A percentile compares a stretch with the other conserved stretches of the same genome.
phyloP scores from a whole-genome alignment of 2,888 invertebrate species.

The Ochlodes sylvanus region DNA sequence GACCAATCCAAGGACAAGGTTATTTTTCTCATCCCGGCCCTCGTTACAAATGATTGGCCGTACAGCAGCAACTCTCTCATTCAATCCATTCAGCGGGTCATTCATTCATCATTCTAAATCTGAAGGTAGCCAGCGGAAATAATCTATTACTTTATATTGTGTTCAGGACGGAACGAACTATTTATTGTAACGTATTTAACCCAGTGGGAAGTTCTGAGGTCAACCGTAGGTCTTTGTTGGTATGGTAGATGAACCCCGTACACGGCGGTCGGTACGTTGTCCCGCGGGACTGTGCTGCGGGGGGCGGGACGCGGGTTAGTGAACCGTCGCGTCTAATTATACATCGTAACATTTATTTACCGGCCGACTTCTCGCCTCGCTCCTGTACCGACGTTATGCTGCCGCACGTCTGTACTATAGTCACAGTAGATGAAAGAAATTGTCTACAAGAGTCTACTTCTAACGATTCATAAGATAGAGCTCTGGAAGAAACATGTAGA shows the following conservation, averaged over 20 bases:
- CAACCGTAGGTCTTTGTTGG: not conserved
- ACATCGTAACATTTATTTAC: slow-evolving; percentile 54
- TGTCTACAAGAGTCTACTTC: too few species aligned
- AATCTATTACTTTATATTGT: slow-evolving; percentile 3
- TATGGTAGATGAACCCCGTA: not conserved
- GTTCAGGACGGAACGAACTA: not conserved
- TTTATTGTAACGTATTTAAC: not conserved
- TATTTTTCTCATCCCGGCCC: not conserved
- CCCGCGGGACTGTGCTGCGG: not conserved
- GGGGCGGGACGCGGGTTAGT: slow-evolving; percentile 53
- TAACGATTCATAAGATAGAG: too few species aligned
- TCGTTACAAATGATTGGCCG: not conserved
- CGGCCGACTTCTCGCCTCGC: slow-evolving; percentile 21
- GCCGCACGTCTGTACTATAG: too few species aligned
- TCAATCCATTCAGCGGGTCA: slow-evolving; percentile 3
- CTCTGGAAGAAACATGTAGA: too few species aligned
- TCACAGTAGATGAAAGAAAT: too few species aligned
- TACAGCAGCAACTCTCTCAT: not conserved
- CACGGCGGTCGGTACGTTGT: not conserved
- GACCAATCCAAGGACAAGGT: not conserved
- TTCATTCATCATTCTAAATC: not conserved
- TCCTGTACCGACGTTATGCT: not conserved
- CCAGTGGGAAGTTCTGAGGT: too few species aligned
- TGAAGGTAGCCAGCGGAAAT: not conserved
- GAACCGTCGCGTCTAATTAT: slow-evolving; percentile 61